A percentile compares a stretch with the other conserved stretches of the same genome.
Conservation (phyloP, 1,140 invertebrate genomes). For the Drosophila nebulosa region DNA sequence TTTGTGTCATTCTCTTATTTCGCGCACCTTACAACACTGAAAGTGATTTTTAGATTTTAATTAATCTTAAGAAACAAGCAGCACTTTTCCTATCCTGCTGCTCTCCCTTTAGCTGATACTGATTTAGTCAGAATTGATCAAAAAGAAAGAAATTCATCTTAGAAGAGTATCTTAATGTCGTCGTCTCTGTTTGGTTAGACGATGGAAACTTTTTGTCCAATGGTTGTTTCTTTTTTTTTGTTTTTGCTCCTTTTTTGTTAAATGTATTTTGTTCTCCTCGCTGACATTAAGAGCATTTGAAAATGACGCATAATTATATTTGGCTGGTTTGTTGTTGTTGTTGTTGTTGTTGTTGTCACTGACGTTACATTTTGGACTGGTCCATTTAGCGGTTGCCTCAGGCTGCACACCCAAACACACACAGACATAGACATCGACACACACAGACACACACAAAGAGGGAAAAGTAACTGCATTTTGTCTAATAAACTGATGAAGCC, state of each 20-base stretch:
- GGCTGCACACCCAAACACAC: conserved; percentile 15
- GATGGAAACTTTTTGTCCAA: background rate
- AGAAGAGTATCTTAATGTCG: background rate
- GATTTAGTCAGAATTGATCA: too few relatives aligned
- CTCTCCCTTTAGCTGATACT: too few relatives aligned
- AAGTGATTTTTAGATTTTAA: too few relatives aligned
- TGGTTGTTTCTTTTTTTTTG: background rate
- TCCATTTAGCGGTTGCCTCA: conserved; percentile 56
- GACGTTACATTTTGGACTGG: conserved; percentile 60
- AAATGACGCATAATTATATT: conserved; percentile 74
- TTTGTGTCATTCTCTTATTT: too few relatives aligned
- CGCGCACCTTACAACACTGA: too few relatives aligned
- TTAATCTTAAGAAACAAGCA: too few relatives aligned
- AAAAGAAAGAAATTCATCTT: too few relatives aligned
- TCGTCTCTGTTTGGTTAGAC: background rate
- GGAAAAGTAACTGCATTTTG: conserved; percentile 42
- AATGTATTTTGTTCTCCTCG: conserved; percentile 11
- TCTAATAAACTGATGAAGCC: conserved; percentile 67
- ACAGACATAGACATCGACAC: conserved; percentile 13
- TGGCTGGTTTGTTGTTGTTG: conserved; percentile 6
- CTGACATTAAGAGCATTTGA: conserved; percentile 69
- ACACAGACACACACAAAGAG: conserved; percentile 12
- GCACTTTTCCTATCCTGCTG: too few relatives aligned
- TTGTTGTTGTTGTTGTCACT: conserved; percentile 26
- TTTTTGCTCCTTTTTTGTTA: conserved; percentile 15